Percentiles rank a stretch among this genome's conserved stretches.
These are phyloP conservation scores for Drosophila mimetica DNA, from an alignment of 2,888 invertebrate genomes.

Conservation along the genomic window DNA sequence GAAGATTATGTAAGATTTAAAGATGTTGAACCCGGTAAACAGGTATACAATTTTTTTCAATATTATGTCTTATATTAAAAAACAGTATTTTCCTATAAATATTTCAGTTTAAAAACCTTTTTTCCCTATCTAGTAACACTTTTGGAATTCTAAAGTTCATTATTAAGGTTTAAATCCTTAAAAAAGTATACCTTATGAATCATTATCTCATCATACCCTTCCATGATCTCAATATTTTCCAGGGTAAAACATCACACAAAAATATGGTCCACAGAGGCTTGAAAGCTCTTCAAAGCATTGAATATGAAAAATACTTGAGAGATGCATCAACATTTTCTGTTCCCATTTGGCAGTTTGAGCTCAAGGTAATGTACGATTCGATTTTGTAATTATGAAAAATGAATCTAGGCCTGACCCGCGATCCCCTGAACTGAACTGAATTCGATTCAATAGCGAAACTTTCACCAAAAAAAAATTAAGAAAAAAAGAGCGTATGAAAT, in stretches of 20 bases:
- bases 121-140: too few relatives aligned
- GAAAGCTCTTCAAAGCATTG: slow-evolving; percentile 43
- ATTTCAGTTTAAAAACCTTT: too few relatives aligned
- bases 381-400: slow-evolving; percentile 60
- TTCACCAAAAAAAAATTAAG: slow-evolving; percentile 48
- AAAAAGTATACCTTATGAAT: too few relatives aligned
- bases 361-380: slow-evolving; percentile 71
- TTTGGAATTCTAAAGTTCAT: too few relatives aligned
- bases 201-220: neutral
- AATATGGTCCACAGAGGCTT: slow-evolving; percentile 41
- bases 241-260: slow-evolving; percentile 23
- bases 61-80: too few relatives aligned
- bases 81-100: too few relatives aligned
- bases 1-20: too few relatives aligned
- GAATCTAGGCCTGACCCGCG: slow-evolving; percentile 45
- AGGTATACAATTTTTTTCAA: too few relatives aligned
- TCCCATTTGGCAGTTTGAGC: slow-evolving; percentile 73
- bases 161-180: too few relatives aligned
- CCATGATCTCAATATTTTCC: neutral
- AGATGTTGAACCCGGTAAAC: too few relatives aligned
- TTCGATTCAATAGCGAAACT: slow-evolving; percentile 48
- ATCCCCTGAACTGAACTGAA: slow-evolving; percentile 31
- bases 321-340: slow-evolving; percentile 40
- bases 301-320: slow-evolving; percentile 44
- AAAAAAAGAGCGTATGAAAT: slow-evolving; percentile 2